A percentile compares a stretch with the other conserved stretches of the same genome.
phyloP scores from a whole-genome alignment of 2,797 vertebrate genomes.

The Neoniphon sammara region DNA sequence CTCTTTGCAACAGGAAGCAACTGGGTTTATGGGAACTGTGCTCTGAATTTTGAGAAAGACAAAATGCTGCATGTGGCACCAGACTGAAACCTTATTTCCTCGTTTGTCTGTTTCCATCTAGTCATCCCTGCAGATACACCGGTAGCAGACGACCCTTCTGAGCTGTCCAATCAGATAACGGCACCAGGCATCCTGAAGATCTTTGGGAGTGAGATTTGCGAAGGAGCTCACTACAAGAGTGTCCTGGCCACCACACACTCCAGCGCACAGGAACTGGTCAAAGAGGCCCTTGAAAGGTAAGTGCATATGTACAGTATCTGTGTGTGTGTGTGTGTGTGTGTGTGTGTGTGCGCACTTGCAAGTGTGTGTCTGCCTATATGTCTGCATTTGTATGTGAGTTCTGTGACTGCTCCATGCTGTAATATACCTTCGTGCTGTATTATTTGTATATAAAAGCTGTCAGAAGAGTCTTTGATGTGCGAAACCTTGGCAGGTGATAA shows the following conservation, averaged over 20 bases:
- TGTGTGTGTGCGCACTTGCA: background rate
- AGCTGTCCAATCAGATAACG: conserved; percentile 86
- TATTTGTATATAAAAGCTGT: conserved; percentile 28
- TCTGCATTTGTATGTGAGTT: conserved; percentile 27
- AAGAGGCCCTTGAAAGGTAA: conserved; percentile 87
- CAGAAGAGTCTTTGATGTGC: conserved; percentile 17
- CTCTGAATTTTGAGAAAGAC: background rate
- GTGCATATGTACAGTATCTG: conserved; percentile 30
- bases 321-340: conserved; percentile 2
- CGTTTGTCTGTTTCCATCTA: conserved; percentile 27
- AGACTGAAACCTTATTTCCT: conserved; percentile 1
- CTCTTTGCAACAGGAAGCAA: too few relatives aligned
- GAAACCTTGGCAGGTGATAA: conserved; percentile 30
- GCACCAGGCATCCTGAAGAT: conserved; percentile 88
- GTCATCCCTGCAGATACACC: conserved; percentile 53
- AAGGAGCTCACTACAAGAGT: conserved; percentile 87
- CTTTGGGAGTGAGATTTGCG: conserved; percentile 85
- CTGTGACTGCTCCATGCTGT: conserved; percentile 18
- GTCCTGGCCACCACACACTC: conserved; percentile 86
- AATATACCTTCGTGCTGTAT: conserved; percentile 22
- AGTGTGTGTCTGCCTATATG: conserved; percentile 56
- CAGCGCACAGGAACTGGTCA: conserved; percentile 85
- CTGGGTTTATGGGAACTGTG: background rate
- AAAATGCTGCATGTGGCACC: too few relatives aligned
- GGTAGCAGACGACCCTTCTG: conserved; percentile 78